A percentile compares a stretch with the other conserved stretches of the same genome.
phyloP scores from a whole-genome alignment of 1,140 invertebrate species.

The Planococcus citri region DNA sequence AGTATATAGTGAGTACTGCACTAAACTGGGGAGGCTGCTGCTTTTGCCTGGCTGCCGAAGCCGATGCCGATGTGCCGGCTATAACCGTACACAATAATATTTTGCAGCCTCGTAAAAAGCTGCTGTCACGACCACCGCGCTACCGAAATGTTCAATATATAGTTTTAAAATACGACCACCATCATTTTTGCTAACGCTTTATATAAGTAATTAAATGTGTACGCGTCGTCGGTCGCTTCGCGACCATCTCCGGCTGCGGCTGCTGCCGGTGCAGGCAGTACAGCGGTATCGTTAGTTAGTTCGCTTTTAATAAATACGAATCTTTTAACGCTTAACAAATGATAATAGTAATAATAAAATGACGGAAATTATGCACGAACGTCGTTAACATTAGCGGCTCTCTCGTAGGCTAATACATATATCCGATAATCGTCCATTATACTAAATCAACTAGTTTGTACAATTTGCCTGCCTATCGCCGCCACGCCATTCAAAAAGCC shows the following conservation, averaged over 20 bases:
- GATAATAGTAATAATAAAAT: slow-evolving; percentile 19
- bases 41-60: too few relatives aligned
- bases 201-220: slow-evolving; percentile 13
- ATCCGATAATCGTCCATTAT: slow-evolving; percentile 15
- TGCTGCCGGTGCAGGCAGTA: too few relatives aligned
- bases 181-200: slow-evolving; percentile 16
- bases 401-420: neutral
- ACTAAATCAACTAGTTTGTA: slow-evolving; percentile 9
- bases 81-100: slow-evolving; percentile 6
- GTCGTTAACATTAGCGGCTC: slow-evolving; percentile 5
- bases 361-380: neutral
- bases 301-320: slow-evolving; percentile 15
- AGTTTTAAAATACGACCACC: slow-evolving; percentile 12
- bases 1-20: too few relatives aligned
- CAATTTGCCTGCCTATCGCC: neutral
- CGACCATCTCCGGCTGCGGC: neutral
- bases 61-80: neutral
- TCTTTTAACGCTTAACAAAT: slow-evolving; percentile 15
- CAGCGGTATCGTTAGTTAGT: neutral
- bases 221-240: neutral
- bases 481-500: neutral
- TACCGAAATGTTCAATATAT: slow-evolving; percentile 13
- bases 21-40: too few relatives aligned
- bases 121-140: neutral
- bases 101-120: slow-evolving; percentile 16